These are phyloP conservation scores for Ciconia stormi DNA, from an alignment of 2,113 vertebrate genomes.

Conservation along the genomic window DNA sequence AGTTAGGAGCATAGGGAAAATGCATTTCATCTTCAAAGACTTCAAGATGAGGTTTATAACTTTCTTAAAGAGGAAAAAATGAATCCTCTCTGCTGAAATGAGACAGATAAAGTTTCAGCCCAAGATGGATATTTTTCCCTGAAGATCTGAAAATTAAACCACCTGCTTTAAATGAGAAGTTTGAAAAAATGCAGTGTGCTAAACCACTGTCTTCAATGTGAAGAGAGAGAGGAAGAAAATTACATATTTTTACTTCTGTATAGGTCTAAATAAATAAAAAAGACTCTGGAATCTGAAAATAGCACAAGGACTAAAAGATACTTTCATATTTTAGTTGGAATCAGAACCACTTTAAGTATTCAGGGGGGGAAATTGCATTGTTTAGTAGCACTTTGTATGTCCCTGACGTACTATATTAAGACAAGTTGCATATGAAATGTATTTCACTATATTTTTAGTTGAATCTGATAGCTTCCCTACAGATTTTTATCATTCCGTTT, in stretches of 20 bases:
- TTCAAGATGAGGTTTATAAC: constrained; percentile 49
- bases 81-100: constrained; percentile 40
- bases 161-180: constrained; percentile 1
- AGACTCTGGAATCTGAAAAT: not conserved
- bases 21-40: constrained; percentile 46
- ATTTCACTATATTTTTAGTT: not conserved
- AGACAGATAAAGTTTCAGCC: constrained; percentile 23
- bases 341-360: not conserved
- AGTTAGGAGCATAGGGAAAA: constrained; percentile 43
- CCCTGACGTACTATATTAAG: accelerated
- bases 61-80: constrained; percentile 32
- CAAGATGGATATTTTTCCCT: constrained; percentile 30
- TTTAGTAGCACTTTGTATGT: not conserved
- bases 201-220: not conserved
- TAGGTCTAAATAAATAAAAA: not conserved
- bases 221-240: not conserved
- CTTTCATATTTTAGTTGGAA: not conserved
- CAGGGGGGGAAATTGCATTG: not conserved
- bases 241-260: not conserved
- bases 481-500: not conserved
- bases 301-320: not conserved
- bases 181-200: not conserved
- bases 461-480: not conserved
- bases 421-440: not conserved
- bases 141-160: constrained; percentile 43